A percentile compares a stretch with the other conserved stretches of the same genome.
These are phyloP conservation scores for Eupithecia tripunctaria DNA, from an alignment of 2,888 invertebrate genomes.

Conservation along the genomic window DNA sequence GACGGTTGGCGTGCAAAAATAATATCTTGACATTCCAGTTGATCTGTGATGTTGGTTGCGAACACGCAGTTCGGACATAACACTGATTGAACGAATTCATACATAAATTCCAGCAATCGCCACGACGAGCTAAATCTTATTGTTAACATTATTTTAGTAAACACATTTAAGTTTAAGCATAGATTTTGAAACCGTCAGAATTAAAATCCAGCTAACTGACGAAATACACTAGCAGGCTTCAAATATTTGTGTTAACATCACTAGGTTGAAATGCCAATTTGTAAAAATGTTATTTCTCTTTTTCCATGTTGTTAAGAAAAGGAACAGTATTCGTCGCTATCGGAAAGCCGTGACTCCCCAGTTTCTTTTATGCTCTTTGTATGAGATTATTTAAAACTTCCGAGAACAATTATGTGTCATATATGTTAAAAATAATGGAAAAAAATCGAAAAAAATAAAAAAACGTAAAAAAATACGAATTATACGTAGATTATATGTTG, in stretches of 20 bases:
- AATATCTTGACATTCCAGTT: too few species aligned
- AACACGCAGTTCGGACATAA: too few species aligned
- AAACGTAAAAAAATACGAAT: too few species aligned
- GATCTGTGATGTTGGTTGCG: too few species aligned
- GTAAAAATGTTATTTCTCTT: not conserved
- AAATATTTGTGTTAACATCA: too few species aligned
- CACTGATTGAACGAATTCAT: not conserved
- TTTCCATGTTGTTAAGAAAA: not conserved
- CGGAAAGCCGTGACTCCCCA: not conserved
- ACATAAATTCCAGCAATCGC: not conserved
- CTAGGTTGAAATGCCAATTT: not conserved
- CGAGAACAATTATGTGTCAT: constrained; percentile 1
- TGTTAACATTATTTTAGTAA: not conserved
- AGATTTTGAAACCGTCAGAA: too few species aligned
- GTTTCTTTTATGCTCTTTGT: not conserved
- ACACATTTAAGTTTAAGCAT: too few species aligned
- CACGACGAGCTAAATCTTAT: not conserved
- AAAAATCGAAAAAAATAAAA: too few species aligned
- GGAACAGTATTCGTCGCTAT: not conserved
- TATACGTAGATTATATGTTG: not conserved
- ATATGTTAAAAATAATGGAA: too few species aligned
- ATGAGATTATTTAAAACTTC: not conserved
- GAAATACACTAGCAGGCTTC: too few species aligned
- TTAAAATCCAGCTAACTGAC: too few species aligned
- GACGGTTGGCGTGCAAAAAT: too few species aligned